A percentile compares a stretch with the other conserved stretches of the same genome.
phyloP scores from a whole-genome alignment of 2,888 invertebrate species.

The Drosophila helvetica region DNA sequence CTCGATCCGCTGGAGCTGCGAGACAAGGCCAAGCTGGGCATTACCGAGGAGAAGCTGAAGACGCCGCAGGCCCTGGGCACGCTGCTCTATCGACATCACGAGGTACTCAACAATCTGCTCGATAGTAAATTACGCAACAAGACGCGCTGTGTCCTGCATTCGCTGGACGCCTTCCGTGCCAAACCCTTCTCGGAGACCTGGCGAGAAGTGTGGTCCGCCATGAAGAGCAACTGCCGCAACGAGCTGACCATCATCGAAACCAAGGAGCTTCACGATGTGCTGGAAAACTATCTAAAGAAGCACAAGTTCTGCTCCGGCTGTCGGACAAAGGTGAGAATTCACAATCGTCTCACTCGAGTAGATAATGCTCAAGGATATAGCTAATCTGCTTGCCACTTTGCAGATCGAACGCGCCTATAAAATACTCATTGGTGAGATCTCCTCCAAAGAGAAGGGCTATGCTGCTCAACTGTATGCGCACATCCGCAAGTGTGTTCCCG shows the following conservation, averaged over 20 bases:
- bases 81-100: slow-evolving; percentile 93
- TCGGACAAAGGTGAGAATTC: slow-evolving; percentile 90
- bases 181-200: slow-evolving; percentile 89
- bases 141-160: slow-evolving; percentile 94
- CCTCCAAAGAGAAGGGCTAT: slow-evolving; percentile 94
- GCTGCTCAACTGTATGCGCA: slow-evolving; percentile 94
- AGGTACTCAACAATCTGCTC: slow-evolving; percentile 90
- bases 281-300: slow-evolving; percentile 95
- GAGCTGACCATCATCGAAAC: slow-evolving; percentile 95
- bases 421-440: slow-evolving; percentile 93
- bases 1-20: slow-evolving; percentile 93
- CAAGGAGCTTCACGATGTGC: slow-evolving; percentile 91
- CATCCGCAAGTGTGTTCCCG: slow-evolving; percentile 92
- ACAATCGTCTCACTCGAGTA: background rate
- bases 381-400: background rate
- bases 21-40: slow-evolving; percentile 90
- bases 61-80: slow-evolving; percentile 93
- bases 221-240: slow-evolving; percentile 91
- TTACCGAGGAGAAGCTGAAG: slow-evolving; percentile 91
- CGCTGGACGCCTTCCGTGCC: slow-evolving; percentile 93
- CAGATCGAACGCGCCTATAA: slow-evolving; percentile 91
- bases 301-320: slow-evolving; percentile 97
- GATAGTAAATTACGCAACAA: slow-evolving; percentile 94
- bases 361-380: background rate
- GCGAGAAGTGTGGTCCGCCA: slow-evolving; percentile 93